Evolutionary conservation across 1,140 invertebrate genomes (phyloP), one percentile per base, ranked within the genome.

Genomic region (Atta texana): DNA sequence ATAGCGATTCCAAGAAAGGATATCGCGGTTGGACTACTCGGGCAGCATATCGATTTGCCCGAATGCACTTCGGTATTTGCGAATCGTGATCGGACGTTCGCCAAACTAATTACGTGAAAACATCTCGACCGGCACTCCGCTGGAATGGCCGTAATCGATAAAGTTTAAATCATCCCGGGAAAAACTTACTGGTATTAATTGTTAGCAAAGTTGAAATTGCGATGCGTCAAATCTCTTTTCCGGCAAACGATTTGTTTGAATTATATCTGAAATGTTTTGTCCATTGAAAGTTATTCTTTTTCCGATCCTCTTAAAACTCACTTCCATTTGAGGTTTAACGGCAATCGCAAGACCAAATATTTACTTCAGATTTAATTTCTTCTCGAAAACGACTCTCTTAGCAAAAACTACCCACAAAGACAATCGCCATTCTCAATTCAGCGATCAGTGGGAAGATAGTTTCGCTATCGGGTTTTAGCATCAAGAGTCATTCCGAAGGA

Each of bases 81-180:
- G 80, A 82, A 72, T 72, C 80, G 80, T 55, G 80, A 84, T 84
- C 80, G 80, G 80, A 74, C 57, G 55, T 68, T 51, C 18, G 69
- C 44, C 55, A 84, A 74, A 74, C 39, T 63, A 84, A 84, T 84
- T 84, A 84, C 69, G 39, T 12, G 69, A 61, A 74, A 75, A 84
- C 80, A 75, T 84, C 28, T 72, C 68, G 18, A 12, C 55, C 39
- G 34, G 34, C 53, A 49, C 12, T 44, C 39, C 39, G 80, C 53
- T 8, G 44, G 39, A 84, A 51, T 31, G 28, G 55, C 64, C 24
- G 53, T 82, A 82, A 74, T 82, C 68, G 55, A 74, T 51, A 53
- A 75, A 74, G 55, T 84, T 82, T 61, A n/a, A 82, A n/a, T 69
- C 7, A 28, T 61, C 44, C 44, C 24, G 18, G 18, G n/a, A 61